Base-by-base conservation (phyloP, 2,888 invertebrate genomes). In the Bellardia bayeri region DNA sequence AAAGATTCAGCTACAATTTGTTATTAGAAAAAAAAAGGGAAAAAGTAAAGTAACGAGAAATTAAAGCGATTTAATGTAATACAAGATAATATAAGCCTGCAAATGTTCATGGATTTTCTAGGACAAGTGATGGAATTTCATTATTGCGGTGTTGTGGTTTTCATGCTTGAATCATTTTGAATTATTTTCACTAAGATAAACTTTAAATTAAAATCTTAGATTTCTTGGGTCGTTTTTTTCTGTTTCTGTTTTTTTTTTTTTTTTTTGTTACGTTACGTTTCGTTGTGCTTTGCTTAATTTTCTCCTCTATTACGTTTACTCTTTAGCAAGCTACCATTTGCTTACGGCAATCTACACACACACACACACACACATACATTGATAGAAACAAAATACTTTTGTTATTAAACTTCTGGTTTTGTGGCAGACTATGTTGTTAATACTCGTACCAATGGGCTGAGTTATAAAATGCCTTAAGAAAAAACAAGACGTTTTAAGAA, bases 41-140 rank as follows among this genome's bases (percentile, higher is more conserved):
- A 74, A 49, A 72, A 23, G 33, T 42, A 63, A 54, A 33, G 14
- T 40, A n/a, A 71, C 42, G 5, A 71, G 14, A 71, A 68, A 72
- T 51, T 16, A 74, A 82, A 78, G 49, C 61, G 56, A 79, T 79
- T 87, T 54, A 74, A 63, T 78, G n/a, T 54, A 49, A 74, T 37
- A 75, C 40, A 83, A 86, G 56, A 66, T 66, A 61, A 16, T 23
- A 45, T 54, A 71, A 68, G 84, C 68, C 45, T 61, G 30, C 51
- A 82, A 79, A 51, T 84, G 68, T 69, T 84, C 30, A 61, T 11
- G 83, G 76, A 76, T 80, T 84, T 84, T 78, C 78, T 78, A 69
- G 76, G 78, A 78, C 78, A 87, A 87, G 81, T 84, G 84, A 82
- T 84, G 84, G 68, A 82, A 82, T 84, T 82, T 84, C 74, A 78